These are phyloP conservation scores for Tarsius wallacei DNA, from an alignment of 2,797 vertebrate genomes.

Conservation along the genomic window DNA sequence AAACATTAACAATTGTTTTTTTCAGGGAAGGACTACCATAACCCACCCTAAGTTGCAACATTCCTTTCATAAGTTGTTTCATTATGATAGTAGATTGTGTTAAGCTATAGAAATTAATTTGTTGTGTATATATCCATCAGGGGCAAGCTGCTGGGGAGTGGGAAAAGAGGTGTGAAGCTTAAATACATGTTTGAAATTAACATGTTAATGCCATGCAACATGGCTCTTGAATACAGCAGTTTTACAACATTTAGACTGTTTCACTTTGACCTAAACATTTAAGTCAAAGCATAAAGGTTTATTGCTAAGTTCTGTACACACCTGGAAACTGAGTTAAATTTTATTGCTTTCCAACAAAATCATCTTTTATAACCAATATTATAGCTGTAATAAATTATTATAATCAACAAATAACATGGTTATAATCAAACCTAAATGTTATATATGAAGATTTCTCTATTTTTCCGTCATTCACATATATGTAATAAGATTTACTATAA, in stretches of 20 bases:
- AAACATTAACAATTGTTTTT: conserved; percentile 88
- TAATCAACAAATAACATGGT: neutral
- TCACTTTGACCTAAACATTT: conserved; percentile 64
- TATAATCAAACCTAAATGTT: neutral
- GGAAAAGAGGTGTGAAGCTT: conserved; percentile 89
- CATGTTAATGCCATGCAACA: neutral
- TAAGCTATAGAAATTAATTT: conserved; percentile 89
- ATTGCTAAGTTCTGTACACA: conserved; percentile 30
- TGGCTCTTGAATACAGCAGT: conserved; percentile 52
- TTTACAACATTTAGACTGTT: conserved; percentile 61
- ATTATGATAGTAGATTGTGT: conserved; percentile 91
- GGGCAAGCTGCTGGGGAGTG: conserved; percentile 93
- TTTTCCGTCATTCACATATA: conserved; percentile 39
- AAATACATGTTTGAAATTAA: conserved; percentile 72
- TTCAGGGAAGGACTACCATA: conserved; percentile 92
- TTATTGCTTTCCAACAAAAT: conserved; percentile 70
- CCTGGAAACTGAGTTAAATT: conserved; percentile 40
- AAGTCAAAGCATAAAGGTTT: conserved; percentile 43
- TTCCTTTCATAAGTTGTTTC: conserved; percentile 92
- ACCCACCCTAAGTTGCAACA: conserved; percentile 93
- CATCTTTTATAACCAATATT: conserved; percentile 57
- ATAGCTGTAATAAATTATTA: conserved; percentile 41
- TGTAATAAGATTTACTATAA: conserved; percentile 70
- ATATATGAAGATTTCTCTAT: conserved; percentile 64
- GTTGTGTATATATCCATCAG: conserved; percentile 89